phyloP scores from a whole-genome alignment of 2,888 invertebrate genomes.

The Melipona bicolor region DNA sequence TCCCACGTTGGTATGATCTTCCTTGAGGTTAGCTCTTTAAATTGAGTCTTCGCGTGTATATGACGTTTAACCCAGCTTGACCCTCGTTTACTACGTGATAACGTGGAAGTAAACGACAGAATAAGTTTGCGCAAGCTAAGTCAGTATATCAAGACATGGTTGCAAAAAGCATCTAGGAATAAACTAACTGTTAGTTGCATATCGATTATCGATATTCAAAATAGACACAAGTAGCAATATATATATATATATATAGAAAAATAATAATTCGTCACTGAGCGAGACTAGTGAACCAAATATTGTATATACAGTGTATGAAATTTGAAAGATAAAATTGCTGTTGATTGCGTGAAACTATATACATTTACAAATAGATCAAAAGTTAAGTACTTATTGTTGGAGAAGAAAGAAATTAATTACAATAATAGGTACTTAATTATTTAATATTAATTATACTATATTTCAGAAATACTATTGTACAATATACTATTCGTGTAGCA shows the following conservation, averaged over 20 bases:
- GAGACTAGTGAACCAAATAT: background rate
- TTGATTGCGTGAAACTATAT: background rate
- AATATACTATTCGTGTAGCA: too few species aligned
- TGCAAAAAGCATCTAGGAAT: background rate
- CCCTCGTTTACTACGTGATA: conserved; percentile 61
- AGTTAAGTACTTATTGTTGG: too few species aligned
- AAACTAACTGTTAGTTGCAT: background rate
- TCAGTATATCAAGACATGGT: conserved; percentile 67
- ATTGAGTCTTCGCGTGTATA: conserved; percentile 51
- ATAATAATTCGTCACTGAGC: background rate
- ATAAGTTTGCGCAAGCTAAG: conserved; percentile 58
- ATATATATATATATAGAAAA: background rate
- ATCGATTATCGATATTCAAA: background rate
- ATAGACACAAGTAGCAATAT: background rate
- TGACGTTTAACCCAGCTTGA: conserved; percentile 72
- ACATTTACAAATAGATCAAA: too few species aligned
- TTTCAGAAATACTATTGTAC: too few species aligned
- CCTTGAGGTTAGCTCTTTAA: conserved; percentile 28
- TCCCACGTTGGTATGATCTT: conserved; percentile 35
- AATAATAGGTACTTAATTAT: too few species aligned
- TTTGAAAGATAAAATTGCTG: background rate
- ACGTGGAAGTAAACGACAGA: conserved; percentile 48
- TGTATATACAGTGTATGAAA: background rate
- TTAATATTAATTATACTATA: too few species aligned
- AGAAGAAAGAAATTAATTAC: too few species aligned